Percentiles rank a stretch among this genome's conserved stretches.
phyloP scores from a whole-genome alignment of 2,113 vertebrate species.

The Smithornis capensis region DNA sequence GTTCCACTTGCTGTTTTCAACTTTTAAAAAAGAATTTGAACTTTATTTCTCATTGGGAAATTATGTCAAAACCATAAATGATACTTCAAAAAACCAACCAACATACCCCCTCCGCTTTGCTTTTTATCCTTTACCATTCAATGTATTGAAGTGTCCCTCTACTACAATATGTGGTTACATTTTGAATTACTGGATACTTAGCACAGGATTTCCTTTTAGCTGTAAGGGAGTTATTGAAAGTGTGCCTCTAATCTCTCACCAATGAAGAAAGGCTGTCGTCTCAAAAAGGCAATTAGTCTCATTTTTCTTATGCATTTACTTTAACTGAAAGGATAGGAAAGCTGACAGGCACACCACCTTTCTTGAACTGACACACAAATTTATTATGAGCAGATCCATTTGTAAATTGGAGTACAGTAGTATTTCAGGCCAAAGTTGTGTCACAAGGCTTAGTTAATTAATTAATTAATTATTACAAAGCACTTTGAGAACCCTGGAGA shows the following conservation, averaged over 20 bases:
- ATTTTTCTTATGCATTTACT: neutral
- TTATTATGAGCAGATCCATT: conserved; percentile 5
- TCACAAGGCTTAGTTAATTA: conserved; percentile 37
- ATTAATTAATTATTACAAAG: conserved; percentile 57
- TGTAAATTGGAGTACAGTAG: neutral
- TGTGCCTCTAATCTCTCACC: neutral
- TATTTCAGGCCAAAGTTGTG: conserved; percentile 21
- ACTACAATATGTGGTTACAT: neutral
- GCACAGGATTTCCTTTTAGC: neutral
- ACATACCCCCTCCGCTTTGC: neutral
- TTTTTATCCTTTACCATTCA: neutral
- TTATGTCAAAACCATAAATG: neutral
- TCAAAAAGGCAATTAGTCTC: neutral
- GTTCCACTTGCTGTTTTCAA: neutral
- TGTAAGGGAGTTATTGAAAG: neutral
- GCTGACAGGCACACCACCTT: neutral
- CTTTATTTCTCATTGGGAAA: neutral
- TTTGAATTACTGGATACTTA: neutral
- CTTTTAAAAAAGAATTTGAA: neutral
- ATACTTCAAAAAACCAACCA: neutral
- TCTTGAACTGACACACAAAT: neutral
- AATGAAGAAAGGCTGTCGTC: neutral
- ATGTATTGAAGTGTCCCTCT: neutral
- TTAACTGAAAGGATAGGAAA: neutral
- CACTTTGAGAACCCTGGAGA: conserved; percentile 47